Conservation (phyloP, 2,888 invertebrate species). For the Chalcis sispes region DNA sequence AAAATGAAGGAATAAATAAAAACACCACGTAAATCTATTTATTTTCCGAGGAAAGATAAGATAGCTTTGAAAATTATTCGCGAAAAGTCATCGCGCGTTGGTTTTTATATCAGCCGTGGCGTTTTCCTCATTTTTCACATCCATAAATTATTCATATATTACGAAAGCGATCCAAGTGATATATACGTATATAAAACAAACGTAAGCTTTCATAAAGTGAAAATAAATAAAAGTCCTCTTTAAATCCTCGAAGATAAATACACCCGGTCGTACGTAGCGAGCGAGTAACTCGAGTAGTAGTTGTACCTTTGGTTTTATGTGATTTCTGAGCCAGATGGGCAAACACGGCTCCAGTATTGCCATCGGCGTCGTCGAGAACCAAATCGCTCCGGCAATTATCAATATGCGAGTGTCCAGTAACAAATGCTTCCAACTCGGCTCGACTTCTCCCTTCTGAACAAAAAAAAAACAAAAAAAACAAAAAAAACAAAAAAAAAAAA, state of each 20-base stretch:
- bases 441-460: slow-evolving; percentile 38
- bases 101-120: not conserved
- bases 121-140: not conserved
- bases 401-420: slow-evolving; percentile 82
- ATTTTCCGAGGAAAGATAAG: not conserved
- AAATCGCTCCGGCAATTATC: slow-evolving; percentile 83
- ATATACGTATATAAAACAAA: not conserved
- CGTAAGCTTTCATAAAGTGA: not conserved
- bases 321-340: slow-evolving; percentile 87
- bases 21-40: not conserved
- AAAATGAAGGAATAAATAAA: too few relatives aligned
- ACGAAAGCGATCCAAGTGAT: not conserved
- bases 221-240: not conserved
- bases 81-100: not conserved
- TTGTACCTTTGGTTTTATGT: slow-evolving; percentile 80
- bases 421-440: slow-evolving; percentile 78
- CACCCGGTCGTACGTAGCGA: not conserved
- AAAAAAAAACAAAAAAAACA: not conserved
- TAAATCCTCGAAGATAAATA: not conserved
- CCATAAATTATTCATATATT: slow-evolving; percentile 13
- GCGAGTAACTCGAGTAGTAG: too few relatives aligned
- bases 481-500: not conserved
- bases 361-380: slow-evolving; percentile 88
- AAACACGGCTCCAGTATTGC: slow-evolving; percentile 89
- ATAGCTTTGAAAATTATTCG: slow-evolving; percentile 15